phyloP scores from a whole-genome alignment of 1,140 invertebrate genomes.

The Caenorhabditis remanei region DNA sequence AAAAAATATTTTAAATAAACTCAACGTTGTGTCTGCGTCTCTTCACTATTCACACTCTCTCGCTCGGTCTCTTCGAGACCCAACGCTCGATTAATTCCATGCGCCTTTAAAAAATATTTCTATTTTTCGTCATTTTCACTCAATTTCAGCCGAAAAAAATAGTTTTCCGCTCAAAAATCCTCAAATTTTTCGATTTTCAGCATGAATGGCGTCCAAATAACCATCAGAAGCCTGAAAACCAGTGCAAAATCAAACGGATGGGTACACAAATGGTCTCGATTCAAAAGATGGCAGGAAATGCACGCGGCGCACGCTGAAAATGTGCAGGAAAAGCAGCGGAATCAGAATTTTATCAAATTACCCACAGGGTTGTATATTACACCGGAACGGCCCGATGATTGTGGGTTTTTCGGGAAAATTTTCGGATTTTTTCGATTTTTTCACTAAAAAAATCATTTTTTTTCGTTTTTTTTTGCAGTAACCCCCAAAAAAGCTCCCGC shows the following conservation, averaged over 20 bases:
- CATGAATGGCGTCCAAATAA: constrained; percentile 9
- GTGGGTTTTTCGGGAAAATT: constrained; percentile 57
- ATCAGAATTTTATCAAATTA: constrained; percentile 68
- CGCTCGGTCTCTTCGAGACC: background rate
- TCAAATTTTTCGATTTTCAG: background rate
- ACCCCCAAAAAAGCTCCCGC: constrained; percentile 70
- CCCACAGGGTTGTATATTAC: constrained; percentile 71
- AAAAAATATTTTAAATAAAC: background rate
- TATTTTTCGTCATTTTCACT: background rate
- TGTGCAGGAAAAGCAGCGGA: constrained; percentile 60
- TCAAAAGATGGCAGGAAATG: constrained; percentile 76
- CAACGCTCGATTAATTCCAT: background rate
- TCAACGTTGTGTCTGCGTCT: constrained; percentile 19
- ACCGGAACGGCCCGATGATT: constrained; percentile 70
- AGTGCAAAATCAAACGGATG: constrained; percentile 14
- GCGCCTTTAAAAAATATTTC: constrained; percentile 35
- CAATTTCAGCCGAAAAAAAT: background rate
- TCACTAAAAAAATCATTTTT: no score
- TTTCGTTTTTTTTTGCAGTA: constrained; percentile 62
- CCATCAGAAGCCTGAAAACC: background rate
- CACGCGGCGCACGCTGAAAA: constrained; percentile 68
- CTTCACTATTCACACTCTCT: background rate
- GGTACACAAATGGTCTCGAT: constrained; percentile 71
- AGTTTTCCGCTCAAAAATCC: background rate
- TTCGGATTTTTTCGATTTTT: background rate